A percentile compares a stretch with the other conserved stretches of the same genome.
Evolutionary conservation across 2,888 invertebrate genomes (phyloP).

Genomic region (Stenurella melanura): DNA sequence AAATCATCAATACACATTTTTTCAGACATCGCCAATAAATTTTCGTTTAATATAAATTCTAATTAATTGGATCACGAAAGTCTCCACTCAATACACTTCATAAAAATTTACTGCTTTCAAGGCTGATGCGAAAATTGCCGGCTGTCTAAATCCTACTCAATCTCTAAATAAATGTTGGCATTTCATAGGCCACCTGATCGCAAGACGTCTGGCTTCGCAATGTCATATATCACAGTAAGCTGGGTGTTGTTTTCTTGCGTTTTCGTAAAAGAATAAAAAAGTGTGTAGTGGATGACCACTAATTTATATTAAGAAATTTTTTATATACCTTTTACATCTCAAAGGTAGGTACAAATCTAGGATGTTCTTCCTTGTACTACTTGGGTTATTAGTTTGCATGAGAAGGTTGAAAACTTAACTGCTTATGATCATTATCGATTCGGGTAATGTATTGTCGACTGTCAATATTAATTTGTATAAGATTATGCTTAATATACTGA

Average conservation of each 20-base stretch:
- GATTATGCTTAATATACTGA: too few relatives aligned
- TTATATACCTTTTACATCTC: neutral
- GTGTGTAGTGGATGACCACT: neutral
- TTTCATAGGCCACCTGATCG: conserved; percentile 21
- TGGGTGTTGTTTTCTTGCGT: conserved; percentile 17
- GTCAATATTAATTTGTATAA: too few relatives aligned
- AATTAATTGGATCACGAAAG: neutral
- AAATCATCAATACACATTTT: too few relatives aligned
- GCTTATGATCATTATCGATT: too few relatives aligned
- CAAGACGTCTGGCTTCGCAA: conserved; percentile 16
- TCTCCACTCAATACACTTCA: neutral
- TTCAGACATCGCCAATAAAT: too few relatives aligned
- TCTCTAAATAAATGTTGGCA: conserved; percentile 8
- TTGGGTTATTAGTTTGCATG: too few relatives aligned
- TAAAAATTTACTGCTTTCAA: conserved; percentile 1
- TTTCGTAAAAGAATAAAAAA: conserved; percentile 1
- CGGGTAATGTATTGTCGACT: too few relatives aligned
- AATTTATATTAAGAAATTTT: conserved; percentile 10
- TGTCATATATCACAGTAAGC: conserved; percentile 25
- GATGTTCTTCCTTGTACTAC: too few relatives aligned
- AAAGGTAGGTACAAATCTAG: too few relatives aligned
- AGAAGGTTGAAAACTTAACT: too few relatives aligned
- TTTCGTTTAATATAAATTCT: neutral
- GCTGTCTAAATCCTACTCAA: conserved; percentile 17
- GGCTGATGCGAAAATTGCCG: conserved; percentile 2